Conservation (phyloP, 1,140 invertebrate genomes). For the Lineus longissimus region DNA sequence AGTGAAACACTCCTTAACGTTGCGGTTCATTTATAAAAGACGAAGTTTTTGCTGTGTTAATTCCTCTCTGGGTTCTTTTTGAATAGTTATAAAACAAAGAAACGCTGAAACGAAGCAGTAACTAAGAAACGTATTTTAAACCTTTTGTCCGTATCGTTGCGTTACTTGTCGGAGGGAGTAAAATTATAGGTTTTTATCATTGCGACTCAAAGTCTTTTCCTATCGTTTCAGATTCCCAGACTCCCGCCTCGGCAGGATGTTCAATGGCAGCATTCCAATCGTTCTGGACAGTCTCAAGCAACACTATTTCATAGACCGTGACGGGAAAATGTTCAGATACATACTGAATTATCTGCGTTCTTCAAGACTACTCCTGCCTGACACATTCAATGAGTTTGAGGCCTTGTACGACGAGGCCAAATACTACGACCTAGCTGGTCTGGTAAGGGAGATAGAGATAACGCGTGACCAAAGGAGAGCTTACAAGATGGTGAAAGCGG, state of each 20-base stretch:
- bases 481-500: slow-evolving; percentile 30
- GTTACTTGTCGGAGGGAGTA: no score
- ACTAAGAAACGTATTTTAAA: no score
- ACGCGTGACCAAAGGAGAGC: slow-evolving; percentile 65
- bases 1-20: no score
- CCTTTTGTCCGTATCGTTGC: no score
- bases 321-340: slow-evolving; percentile 92
- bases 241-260: slow-evolving; percentile 84
- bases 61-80: no score
- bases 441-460: slow-evolving; percentile 65
- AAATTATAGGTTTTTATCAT: no score
- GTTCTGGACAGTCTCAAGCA: slow-evolving; percentile 94
- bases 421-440: slow-evolving; percentile 80
- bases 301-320: slow-evolving; percentile 96
- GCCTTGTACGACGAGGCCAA: slow-evolving; percentile 87
- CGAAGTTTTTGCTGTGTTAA: no score
- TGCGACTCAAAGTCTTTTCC: background rate
- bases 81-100: no score
- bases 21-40: no score
- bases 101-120: no score
- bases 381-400: slow-evolving; percentile 82
- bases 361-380: slow-evolving; percentile 77
- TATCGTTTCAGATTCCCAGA: slow-evolving; percentile 74
- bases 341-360: slow-evolving; percentile 94
- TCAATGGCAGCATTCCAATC: slow-evolving; percentile 94